Evolutionary conservation across 2,113 vertebrate genomes (phyloP), one percentile per base, ranked within the genome.

Genomic region (Nymphicus hollandicus): DNA sequence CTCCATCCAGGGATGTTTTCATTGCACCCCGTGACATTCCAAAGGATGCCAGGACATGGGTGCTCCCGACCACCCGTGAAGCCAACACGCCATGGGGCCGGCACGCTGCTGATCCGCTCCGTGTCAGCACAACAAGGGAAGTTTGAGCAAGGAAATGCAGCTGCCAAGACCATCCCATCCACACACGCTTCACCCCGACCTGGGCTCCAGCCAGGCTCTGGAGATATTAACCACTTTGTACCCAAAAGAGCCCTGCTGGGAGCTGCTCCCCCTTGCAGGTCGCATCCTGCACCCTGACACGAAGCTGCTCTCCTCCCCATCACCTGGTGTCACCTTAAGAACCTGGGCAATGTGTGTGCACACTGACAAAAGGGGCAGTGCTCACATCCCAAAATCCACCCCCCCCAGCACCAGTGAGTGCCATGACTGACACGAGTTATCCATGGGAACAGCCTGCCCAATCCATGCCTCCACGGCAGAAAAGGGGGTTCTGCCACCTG

Each of bases 391-490:
- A 17, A 24, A 5, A 17, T n/a, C 6, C 6, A 39, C 23, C 5
- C 44, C 15, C 37, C 27, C 28, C 37, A 9, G 44, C 1, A 6
- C 61, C 2, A 0, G 13, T 3, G 55, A 17, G 64, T 81, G 74
- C 69, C 47, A 24, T 1, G 1, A 73, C 27, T 0, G 2, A 50
- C 8, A 29, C 0, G 5, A 35, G 53, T 17, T 29, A 5, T 19
- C 64, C 0, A 2, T 7, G 2, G 37, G 23, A 41, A 50, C 60
- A 63, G 65, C n/a, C 66, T 8, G 74, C 89, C 63, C 24, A 1
- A 17, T 33, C 55, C 61, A 11, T 2, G 5, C 61, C 29, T 76
- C 6, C 1, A 20, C 39, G 12, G 47, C 63, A 1, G 39, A 74
- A 9, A 15, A 6, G 15, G 37, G 27, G n/a, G 27, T 1, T 24